Evolutionary conservation across 2,113 vertebrate species (phyloP).

Genomic region (Lucifuga dentata): DNA sequence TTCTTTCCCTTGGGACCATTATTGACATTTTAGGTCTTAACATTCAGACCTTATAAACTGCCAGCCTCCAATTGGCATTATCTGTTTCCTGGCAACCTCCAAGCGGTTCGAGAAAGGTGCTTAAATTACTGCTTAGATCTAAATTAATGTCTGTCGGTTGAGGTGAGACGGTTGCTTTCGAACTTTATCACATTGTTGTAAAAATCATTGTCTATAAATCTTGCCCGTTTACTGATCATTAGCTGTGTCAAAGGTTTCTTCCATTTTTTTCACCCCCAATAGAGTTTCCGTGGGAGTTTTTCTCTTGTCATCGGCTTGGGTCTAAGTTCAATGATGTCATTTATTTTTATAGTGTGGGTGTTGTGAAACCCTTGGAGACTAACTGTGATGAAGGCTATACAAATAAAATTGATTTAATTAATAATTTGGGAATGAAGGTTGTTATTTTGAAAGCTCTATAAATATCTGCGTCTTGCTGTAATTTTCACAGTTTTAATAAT

Average conservation of each 20-base stretch:
- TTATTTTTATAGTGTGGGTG: conserved; percentile 16
- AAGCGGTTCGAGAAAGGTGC: conserved; percentile 28
- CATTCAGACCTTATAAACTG: conserved; percentile 65
- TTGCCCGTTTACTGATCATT: conserved; percentile 23
- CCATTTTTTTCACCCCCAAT: not conserved
- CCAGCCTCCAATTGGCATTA: conserved; percentile 63
- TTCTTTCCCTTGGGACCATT: conserved; percentile 55
- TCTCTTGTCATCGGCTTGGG: not conserved
- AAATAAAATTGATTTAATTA: conserved; percentile 49
- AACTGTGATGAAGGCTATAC: conserved; percentile 25
- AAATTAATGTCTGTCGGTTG: conserved; percentile 31
- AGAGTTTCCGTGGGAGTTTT: conserved; percentile 18
- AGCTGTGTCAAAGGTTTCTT: conserved; percentile 4
- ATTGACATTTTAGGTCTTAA: conserved; percentile 73
- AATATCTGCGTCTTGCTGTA: conserved; percentile 15
- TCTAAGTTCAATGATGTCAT: conserved; percentile 18
- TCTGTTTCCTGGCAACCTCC: conserved; percentile 63
- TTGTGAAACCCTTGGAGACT: conserved; percentile 19
- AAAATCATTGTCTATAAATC: conserved; percentile 20
- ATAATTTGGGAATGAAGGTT: conserved; percentile 31
- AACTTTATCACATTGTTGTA: conserved; percentile 25
- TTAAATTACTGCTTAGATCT: conserved; percentile 27
- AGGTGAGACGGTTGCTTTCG: conserved; percentile 3
- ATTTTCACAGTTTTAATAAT: conserved; percentile 13
- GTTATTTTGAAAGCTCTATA: conserved; percentile 10